These are phyloP conservation scores for Bradypodion ventrale DNA, from an alignment of 2,797 vertebrate genomes.

Conservation along the genomic window DNA sequence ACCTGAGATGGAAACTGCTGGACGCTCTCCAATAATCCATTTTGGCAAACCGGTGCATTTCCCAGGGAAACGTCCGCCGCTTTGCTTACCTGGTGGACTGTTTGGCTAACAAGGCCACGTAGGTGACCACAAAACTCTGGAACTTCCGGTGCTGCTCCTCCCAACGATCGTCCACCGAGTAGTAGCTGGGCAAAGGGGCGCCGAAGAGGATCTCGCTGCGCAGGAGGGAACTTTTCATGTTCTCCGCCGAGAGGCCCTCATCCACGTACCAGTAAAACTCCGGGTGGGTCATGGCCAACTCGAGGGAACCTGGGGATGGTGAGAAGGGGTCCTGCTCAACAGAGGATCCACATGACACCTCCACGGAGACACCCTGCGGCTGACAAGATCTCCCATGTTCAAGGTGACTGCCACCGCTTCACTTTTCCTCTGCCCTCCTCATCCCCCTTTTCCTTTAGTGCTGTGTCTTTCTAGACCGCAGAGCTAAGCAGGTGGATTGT, in stretches of 20 bases:
- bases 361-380: too few relatives aligned
- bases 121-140: slow-evolving; percentile 93
- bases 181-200: slow-evolving; percentile 91
- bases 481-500: too few relatives aligned
- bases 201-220: slow-evolving; percentile 96
- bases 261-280: slow-evolving; percentile 99
- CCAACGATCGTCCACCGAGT: slow-evolving; percentile 90
- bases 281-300: slow-evolving; percentile 95
- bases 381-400: too few relatives aligned
- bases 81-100: slow-evolving; percentile 91
- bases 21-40: too few relatives aligned
- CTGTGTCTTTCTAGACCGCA: too few relatives aligned
- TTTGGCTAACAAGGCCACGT: slow-evolving; percentile 89
- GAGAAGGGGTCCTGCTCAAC: background rate
- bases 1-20: slow-evolving; percentile 37
- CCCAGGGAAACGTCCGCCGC: background rate
- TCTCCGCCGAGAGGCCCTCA: slow-evolving; percentile 88
- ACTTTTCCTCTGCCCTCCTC: background rate
- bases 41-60: too few relatives aligned
- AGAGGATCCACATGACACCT: too few relatives aligned
- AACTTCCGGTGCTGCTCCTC: slow-evolving; percentile 90
- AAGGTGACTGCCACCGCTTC: background rate
- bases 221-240: slow-evolving; percentile 89
- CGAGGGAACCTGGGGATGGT: slow-evolving; percentile 83
- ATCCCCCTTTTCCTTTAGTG: background rate